Conservation (phyloP, 2,797 vertebrate genomes). For the Remorina albescens region DNA sequence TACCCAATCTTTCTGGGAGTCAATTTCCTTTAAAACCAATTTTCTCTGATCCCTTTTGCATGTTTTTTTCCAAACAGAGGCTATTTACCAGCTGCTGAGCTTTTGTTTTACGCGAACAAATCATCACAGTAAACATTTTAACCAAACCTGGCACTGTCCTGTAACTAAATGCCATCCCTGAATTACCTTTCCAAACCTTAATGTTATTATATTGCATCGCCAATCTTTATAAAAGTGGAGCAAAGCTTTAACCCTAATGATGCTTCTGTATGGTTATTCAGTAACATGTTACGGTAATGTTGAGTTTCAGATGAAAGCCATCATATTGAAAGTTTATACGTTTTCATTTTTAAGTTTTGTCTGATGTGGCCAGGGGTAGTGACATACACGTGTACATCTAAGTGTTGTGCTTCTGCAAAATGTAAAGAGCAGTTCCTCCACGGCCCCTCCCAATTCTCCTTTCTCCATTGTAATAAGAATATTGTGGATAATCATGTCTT, state of each 20-base stretch:
- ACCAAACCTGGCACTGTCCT: slow-evolving; percentile 16
- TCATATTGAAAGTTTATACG: no score
- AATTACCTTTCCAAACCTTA: slow-evolving; percentile 34
- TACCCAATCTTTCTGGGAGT: slow-evolving; percentile 72
- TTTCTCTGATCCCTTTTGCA: slow-evolving; percentile 66
- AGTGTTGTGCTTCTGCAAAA: no score
- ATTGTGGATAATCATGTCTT: no score
- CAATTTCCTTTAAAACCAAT: slow-evolving; percentile 77
- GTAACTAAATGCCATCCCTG: slow-evolving; percentile 37
- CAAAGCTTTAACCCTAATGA: background rate
- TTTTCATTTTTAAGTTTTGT: no score
- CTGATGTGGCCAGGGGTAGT: no score
- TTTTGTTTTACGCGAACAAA: slow-evolving; percentile 53
- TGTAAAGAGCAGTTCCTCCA: no score
- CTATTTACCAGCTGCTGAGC: slow-evolving; percentile 71
- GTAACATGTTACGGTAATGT: no score
- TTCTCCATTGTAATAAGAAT: no score
- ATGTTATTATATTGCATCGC: slow-evolving; percentile 27
- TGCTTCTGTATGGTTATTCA: no score
- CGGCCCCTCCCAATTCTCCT: no score
- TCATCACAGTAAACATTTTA: slow-evolving; percentile 31
- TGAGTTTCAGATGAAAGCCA: no score
- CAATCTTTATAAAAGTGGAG: slow-evolving; percentile 28
- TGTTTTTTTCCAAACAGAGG: slow-evolving; percentile 45
- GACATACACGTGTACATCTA: no score